phyloP scores from a whole-genome alignment of 2,797 vertebrate genomes.

The Rhadinocentrus ornatus region DNA sequence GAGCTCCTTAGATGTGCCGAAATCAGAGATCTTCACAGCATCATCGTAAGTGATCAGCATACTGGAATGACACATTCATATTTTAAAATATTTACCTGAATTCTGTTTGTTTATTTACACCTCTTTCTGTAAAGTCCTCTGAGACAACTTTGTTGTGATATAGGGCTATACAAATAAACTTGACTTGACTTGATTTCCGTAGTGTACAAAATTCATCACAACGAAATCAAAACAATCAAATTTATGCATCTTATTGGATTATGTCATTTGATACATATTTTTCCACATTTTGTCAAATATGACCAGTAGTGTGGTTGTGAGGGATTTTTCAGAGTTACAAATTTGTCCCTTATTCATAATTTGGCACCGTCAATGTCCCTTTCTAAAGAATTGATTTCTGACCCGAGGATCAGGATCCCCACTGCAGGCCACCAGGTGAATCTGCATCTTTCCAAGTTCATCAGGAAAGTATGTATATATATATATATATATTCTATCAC shows the following conservation, averaged over 20 bases:
- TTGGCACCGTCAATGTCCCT: neutral
- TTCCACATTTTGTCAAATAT: neutral
- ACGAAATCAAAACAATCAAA: neutral
- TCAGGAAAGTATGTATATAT: neutral
- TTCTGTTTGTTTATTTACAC: no score
- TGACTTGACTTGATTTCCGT: slow-evolving; percentile 79
- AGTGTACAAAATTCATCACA: neutral
- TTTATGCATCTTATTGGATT: neutral
- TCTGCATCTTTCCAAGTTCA: neutral
- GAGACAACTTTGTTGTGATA: no score
- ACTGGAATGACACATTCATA: slow-evolving; percentile 73
- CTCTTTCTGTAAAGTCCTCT: no score
- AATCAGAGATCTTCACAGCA: slow-evolving; percentile 98
- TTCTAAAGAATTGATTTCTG: neutral
- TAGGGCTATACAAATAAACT: no score
- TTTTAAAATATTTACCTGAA: neutral
- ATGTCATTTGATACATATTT: neutral
- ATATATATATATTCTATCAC: neutral
- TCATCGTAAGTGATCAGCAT: slow-evolving; percentile 98
- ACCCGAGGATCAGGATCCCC: fast-evolving
- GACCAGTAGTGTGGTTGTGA: neutral
- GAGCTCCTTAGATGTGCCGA: slow-evolving; percentile 96
- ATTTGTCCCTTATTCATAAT: neutral
- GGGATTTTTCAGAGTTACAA: neutral
- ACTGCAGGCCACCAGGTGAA: neutral